A percentile compares a stretch with the other conserved stretches of the same genome.
Evolutionary conservation across 2,113 vertebrate species (phyloP).

Genomic region (Lampris megalopsis): DNA sequence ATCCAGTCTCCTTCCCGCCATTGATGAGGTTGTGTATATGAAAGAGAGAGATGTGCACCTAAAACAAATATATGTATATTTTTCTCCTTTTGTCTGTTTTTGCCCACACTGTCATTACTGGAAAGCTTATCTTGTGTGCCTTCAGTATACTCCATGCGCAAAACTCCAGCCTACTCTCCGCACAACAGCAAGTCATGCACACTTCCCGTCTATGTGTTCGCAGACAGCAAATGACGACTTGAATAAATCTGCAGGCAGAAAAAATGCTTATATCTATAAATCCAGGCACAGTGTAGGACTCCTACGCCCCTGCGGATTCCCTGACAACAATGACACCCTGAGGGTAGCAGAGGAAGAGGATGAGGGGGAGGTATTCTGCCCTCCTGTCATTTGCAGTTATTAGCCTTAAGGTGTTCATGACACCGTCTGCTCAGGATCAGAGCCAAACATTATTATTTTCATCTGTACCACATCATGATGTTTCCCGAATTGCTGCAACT

Average conservation of each 20-base stretch:
- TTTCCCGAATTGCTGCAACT: background rate
- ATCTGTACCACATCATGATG: background rate
- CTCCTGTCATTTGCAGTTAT: constrained; percentile 41
- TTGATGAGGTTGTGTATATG: background rate
- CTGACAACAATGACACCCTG: constrained; percentile 48
- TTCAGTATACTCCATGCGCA: constrained; percentile 36
- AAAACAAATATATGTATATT: background rate
- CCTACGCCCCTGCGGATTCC: constrained; percentile 48
- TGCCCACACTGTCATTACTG: constrained; percentile 57
- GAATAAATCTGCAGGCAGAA: constrained; percentile 34
- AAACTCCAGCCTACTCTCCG: constrained; percentile 26
- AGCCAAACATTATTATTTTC: constrained; percentile 35
- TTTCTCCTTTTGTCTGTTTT: constrained; percentile 40
- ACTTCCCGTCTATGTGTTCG: constrained; percentile 21
- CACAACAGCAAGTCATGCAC: constrained; percentile 50
- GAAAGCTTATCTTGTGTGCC: constrained; percentile 47
- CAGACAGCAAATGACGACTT: constrained; percentile 40
- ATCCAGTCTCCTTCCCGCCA: background rate
- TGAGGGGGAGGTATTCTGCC: constrained; percentile 25
- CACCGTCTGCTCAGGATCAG: constrained; percentile 4
- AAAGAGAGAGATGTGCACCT: background rate
- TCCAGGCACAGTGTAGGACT: constrained; percentile 42
- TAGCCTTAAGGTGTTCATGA: constrained; percentile 40
- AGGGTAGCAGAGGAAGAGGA: constrained; percentile 49
- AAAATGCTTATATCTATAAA: background rate